phyloP scores from a whole-genome alignment of 2,888 invertebrate genomes.

The Stenurella melanura region DNA sequence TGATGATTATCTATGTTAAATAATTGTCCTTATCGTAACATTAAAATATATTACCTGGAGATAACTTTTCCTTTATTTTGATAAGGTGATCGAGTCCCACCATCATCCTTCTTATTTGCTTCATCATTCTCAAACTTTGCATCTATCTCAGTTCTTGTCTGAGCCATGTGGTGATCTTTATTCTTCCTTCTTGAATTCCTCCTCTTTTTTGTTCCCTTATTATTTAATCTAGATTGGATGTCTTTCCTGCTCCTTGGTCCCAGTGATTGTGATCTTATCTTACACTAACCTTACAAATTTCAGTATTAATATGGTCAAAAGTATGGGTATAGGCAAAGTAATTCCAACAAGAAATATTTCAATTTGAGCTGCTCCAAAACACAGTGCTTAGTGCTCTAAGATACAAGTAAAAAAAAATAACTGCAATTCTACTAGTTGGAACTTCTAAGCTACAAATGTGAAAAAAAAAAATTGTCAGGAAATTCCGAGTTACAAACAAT shows the following conservation, averaged over 20 bases:
- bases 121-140: background rate
- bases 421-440: no score
- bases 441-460: no score
- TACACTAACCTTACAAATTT: conserved; percentile 42
- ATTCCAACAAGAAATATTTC: no score
- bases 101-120: background rate
- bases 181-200: background rate
- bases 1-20: no score
- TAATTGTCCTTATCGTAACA: no score
- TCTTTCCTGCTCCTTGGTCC: conserved; percentile 11
- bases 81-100: background rate
- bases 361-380: no score
- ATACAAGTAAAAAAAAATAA: no score
- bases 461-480: no score
- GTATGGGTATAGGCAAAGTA: no score
- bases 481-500: no score
- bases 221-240: background rate
- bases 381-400: no score
- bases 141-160: background rate
- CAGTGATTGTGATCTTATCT: conserved; percentile 41
- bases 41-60: background rate
- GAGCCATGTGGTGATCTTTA: background rate
- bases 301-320: background rate
- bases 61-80: background rate
- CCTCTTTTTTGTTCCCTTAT: conserved; percentile 8